Conservation (phyloP, 2,113 vertebrate genomes). For the Dicerorhinus sumatrensis region DNA sequence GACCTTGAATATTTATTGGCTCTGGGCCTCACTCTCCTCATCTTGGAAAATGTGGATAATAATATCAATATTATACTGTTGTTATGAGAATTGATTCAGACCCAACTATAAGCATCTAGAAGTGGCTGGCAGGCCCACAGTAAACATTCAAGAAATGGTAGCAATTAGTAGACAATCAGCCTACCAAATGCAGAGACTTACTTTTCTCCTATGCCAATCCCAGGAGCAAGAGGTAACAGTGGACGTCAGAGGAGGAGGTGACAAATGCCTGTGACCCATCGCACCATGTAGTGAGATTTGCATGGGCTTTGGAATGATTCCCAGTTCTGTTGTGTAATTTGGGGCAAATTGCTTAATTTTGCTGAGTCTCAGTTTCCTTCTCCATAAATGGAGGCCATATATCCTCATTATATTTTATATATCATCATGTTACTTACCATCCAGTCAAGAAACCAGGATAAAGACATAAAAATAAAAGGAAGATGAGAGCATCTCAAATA, state of each 20-base stretch:
- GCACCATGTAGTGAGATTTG: fast-evolving
- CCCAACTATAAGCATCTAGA: background rate
- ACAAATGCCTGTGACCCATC: background rate
- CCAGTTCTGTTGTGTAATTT: background rate
- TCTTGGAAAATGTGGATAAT: background rate
- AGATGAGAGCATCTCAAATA: background rate
- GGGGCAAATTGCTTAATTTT: background rate
- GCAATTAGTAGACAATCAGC: background rate
- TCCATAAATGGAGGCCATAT: background rate
- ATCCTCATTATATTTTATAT: background rate
- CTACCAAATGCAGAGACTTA: background rate
- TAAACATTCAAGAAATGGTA: background rate
- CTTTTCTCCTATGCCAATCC: background rate
- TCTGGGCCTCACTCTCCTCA: background rate
- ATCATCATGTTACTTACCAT: background rate
- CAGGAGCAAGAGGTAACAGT: too few relatives aligned
- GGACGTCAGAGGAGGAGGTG: background rate
- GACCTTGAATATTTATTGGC: background rate
- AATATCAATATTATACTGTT: background rate
- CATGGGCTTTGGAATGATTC: background rate
- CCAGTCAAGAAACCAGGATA: background rate
- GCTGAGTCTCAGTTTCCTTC: background rate
- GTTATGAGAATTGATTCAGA: background rate
- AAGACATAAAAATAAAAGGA: background rate
- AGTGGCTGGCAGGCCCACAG: background rate